phyloP scores from a whole-genome alignment of 1,140 invertebrate genomes.

The Drosophila sturtevanti region DNA sequence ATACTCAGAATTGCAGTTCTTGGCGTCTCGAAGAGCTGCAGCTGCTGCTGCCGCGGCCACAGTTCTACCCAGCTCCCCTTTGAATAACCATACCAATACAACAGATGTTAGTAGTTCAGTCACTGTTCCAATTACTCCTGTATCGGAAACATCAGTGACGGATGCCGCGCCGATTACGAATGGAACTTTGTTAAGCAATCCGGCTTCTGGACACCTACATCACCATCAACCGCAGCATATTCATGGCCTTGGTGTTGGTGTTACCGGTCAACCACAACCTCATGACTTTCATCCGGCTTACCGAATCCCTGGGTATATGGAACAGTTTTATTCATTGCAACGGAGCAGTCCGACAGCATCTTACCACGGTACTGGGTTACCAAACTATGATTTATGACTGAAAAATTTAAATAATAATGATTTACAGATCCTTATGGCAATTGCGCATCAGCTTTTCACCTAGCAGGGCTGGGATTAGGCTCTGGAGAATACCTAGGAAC shows the following conservation, averaged over 20 bases:
- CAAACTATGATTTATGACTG: neutral
- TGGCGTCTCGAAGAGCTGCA: slow-evolving; percentile 77
- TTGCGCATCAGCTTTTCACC: slow-evolving; percentile 69
- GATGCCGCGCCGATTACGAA: slow-evolving; percentile 38
- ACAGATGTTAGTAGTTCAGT: slow-evolving; percentile 57
- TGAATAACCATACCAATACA: slow-evolving; percentile 33
- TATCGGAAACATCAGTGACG: slow-evolving; percentile 3
- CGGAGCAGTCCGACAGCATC: slow-evolving; percentile 84
- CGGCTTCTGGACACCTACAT: slow-evolving; percentile 29
- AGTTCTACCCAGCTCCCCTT: slow-evolving; percentile 51
- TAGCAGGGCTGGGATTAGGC: slow-evolving; percentile 69
- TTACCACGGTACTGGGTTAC: slow-evolving; percentile 83
- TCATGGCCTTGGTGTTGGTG: slow-evolving; percentile 37
- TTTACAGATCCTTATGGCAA: slow-evolving; percentile 68
- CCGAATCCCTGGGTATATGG: slow-evolving; percentile 87
- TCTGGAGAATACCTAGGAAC: slow-evolving; percentile 72
- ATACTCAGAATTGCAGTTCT: slow-evolving; percentile 77
- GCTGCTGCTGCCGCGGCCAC: slow-evolving; percentile 81
- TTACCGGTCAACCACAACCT: slow-evolving; percentile 49
- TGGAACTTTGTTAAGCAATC: slow-evolving; percentile 24
- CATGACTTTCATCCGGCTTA: slow-evolving; percentile 86
- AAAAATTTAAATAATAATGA: neutral
- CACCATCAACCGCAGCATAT: slow-evolving; percentile 45
- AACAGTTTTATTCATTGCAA: slow-evolving; percentile 87
- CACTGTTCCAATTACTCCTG: slow-evolving; percentile 29